These are phyloP conservation scores for Ecliptopera silaceata DNA, from an alignment of 2,888 invertebrate species.

Conservation along the genomic window DNA sequence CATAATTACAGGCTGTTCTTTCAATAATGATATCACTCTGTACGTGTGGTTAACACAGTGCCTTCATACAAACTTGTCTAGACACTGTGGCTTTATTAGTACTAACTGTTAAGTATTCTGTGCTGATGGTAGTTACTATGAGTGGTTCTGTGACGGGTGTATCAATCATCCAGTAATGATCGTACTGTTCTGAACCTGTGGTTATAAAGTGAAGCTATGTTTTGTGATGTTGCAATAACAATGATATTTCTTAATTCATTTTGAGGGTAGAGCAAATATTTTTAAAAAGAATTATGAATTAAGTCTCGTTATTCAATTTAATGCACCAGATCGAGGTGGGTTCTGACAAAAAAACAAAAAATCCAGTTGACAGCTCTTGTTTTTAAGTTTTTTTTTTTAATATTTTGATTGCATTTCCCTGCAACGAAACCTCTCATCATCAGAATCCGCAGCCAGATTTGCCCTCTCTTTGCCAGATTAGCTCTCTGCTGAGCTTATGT, in stretches of 20 bases:
- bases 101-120: slow-evolving; percentile 1
- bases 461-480: too few relatives aligned
- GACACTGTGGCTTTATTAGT: not conserved
- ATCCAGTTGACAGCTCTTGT: too few relatives aligned
- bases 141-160: slow-evolving; percentile 1
- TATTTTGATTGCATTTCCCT: too few relatives aligned
- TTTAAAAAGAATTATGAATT: too few relatives aligned
- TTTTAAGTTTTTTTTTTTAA: too few relatives aligned
- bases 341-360: too few relatives aligned
- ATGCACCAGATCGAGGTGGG: too few relatives aligned
- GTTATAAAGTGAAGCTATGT: slow-evolving; percentile 9
- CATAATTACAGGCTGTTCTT: slow-evolving; percentile 22
- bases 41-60: slow-evolving; percentile 3
- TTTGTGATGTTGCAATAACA: slow-evolving; percentile 3
- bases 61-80: not conserved
- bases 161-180: slow-evolving; percentile 17
- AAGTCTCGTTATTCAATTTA: too few relatives aligned
- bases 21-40: slow-evolving; percentile 24
- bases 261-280: not conserved
- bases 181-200: slow-evolving; percentile 4
- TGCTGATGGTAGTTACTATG: slow-evolving; percentile 4
- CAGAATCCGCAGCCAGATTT: too few relatives aligned
- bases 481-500: too few relatives aligned
- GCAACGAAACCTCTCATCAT: too few relatives aligned
- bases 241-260: slow-evolving; percentile 5